Conservation (phyloP, 2,888 invertebrate genomes). For the Callinectes sapidus region DNA sequence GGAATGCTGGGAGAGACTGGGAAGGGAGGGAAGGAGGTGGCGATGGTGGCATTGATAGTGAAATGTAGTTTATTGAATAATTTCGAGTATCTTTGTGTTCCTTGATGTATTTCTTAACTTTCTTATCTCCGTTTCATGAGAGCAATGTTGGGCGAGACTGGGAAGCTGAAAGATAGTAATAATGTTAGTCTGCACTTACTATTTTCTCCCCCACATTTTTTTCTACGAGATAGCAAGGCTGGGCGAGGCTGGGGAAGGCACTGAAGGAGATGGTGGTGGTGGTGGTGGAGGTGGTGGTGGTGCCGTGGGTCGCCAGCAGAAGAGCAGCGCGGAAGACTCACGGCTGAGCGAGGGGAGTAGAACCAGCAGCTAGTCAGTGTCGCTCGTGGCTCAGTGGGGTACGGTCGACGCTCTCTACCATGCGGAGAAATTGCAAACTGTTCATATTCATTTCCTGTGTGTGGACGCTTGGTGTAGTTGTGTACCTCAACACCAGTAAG, state of each 20-base stretch:
- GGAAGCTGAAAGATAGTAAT: no score
- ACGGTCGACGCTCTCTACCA: conserved; percentile 42
- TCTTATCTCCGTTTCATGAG: no score
- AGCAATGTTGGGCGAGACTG: no score
- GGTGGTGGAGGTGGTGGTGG: neutral
- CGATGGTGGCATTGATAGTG: no score
- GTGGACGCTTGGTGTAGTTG: conserved; percentile 67
- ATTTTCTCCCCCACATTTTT: no score
- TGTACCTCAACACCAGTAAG: conserved; percentile 69
- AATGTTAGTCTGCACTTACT: no score
- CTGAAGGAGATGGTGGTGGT: neutral
- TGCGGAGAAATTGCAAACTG: conserved; percentile 71
- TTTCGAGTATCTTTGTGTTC: no score
- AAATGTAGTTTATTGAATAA: no score
- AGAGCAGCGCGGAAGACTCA: neutral
- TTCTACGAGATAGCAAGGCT: neutral
- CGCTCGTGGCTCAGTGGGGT: conserved; percentile 50
- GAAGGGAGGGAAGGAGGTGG: no score
- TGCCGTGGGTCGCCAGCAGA: neutral
- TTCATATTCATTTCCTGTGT: conserved; percentile 66
- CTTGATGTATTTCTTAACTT: no score
- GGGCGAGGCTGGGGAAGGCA: neutral
- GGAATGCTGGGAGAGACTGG: no score
- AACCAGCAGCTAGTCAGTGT: conserved; percentile 45
- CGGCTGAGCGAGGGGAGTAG: no score